A percentile compares a stretch with the other conserved stretches of the same genome.
These are phyloP conservation scores for Ooceraea biroi DNA, from an alignment of 1,140 invertebrate species.

Conservation along the genomic window DNA sequence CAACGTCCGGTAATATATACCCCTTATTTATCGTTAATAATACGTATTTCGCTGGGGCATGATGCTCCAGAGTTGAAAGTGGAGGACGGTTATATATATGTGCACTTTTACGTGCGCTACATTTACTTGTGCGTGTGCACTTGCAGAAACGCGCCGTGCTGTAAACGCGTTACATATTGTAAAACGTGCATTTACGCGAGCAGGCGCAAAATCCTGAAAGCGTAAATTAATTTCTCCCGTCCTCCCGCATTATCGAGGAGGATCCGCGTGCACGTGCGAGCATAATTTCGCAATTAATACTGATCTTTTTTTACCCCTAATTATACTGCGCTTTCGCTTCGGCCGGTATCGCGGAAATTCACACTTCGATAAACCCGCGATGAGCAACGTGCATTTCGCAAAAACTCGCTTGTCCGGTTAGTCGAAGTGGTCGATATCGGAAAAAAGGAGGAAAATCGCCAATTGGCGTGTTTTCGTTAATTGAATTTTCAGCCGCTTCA, in stretches of 20 bases:
- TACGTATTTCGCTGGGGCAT: slow-evolving; percentile 30
- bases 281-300: slow-evolving; percentile 58
- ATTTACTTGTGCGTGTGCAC: background rate
- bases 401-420: slow-evolving; percentile 66
- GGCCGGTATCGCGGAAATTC: slow-evolving; percentile 27
- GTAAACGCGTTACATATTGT: slow-evolving; percentile 41
- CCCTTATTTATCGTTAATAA: slow-evolving; percentile 60
- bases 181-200: slow-evolving; percentile 30
- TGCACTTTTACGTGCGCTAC: background rate
- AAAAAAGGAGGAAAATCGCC: slow-evolving; percentile 29
- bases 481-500: slow-evolving; percentile 57
- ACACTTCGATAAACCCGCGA: slow-evolving; percentile 45
- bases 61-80: slow-evolving; percentile 34
- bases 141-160: slow-evolving; percentile 46
- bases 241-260: slow-evolving; percentile 23
- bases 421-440: slow-evolving; percentile 40
- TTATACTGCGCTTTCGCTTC: slow-evolving; percentile 41
- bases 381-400: slow-evolving; percentile 48
- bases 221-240: slow-evolving; percentile 55
- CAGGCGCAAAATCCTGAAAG: slow-evolving; percentile 51
- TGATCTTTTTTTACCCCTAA: slow-evolving; percentile 50
- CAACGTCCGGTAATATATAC: slow-evolving; percentile 44
- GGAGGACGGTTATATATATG: slow-evolving; percentile 29
- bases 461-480: slow-evolving; percentile 60
- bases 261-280: slow-evolving; percentile 39